phyloP scores from a whole-genome alignment of 2,797 vertebrate genomes.

The Adrianichthys oophorus region DNA sequence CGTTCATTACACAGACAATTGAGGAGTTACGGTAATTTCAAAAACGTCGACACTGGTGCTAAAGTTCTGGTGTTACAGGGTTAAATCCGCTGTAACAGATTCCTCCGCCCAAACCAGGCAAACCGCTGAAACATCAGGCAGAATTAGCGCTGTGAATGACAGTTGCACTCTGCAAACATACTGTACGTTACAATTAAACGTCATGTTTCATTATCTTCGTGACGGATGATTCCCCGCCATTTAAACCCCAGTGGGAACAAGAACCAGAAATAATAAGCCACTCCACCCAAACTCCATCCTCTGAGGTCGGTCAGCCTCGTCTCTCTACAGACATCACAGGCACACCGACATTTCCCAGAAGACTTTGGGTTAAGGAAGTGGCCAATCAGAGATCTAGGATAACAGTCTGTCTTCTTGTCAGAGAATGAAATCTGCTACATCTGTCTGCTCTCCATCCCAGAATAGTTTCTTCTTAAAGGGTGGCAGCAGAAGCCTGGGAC shows the following conservation, averaged over 20 bases:
- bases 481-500: not conserved
- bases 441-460: constrained; percentile 42
- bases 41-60: no score
- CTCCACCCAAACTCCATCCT: constrained; percentile 27
- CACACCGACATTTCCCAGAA: constrained; percentile 58
- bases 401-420: constrained; percentile 7
- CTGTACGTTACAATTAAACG: constrained; percentile 35
- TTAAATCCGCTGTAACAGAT: not conserved
- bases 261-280: constrained; percentile 4
- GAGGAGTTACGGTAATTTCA: no score
- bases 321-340: constrained; percentile 48
- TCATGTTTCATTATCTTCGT: constrained; percentile 43
- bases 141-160: constrained; percentile 11
- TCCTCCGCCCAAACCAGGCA: not conserved
- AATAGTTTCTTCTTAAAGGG: constrained; percentile 8
- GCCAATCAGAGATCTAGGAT: constrained; percentile 39
- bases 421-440: constrained; percentile 37
- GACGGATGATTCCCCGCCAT: constrained; percentile 35
- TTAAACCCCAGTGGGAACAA: constrained; percentile 14
- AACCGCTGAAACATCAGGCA: not conserved
- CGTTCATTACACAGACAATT: no score
- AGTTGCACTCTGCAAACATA: constrained; percentile 7
- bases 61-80: no score
- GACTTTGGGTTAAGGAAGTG: constrained; percentile 30
- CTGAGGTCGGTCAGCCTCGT: constrained; percentile 53